Conservation (phyloP, 2,113 vertebrate genomes). For the Ameiurus melas region DNA sequence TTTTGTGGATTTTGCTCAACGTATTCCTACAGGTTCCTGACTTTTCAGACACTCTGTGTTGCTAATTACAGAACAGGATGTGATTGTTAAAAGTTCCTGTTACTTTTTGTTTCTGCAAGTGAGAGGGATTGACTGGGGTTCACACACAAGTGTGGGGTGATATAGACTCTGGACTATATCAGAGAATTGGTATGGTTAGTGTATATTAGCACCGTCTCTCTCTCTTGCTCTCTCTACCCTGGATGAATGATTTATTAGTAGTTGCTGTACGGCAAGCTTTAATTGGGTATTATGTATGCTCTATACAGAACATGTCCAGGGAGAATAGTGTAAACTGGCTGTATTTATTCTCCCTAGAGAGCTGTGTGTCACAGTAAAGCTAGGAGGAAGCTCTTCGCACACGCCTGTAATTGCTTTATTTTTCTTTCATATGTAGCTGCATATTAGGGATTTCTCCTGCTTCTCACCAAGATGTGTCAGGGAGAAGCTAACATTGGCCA, state of each 20-base stretch:
- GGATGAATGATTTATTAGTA: conserved; percentile 49
- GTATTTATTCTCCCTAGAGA: conserved; percentile 33
- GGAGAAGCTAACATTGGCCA: conserved; percentile 24
- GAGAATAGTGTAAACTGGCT: conserved; percentile 37
- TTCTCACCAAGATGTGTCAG: conserved; percentile 6
- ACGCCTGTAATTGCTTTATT: conserved; percentile 38
- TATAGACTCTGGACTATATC: background rate
- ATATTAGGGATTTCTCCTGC: conserved; percentile 36
- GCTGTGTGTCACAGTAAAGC: conserved; percentile 33
- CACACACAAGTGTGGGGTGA: background rate
- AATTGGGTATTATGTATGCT: conserved; percentile 50
- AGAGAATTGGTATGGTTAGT: background rate
- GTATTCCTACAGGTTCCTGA: background rate
- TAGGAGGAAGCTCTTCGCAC: conserved; percentile 33
- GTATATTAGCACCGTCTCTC: background rate
- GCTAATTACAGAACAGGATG: background rate
- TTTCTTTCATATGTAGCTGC: conserved; percentile 34
- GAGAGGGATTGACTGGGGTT: background rate
- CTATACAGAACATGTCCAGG: conserved; percentile 29
- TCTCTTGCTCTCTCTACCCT: background rate
- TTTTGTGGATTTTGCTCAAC: background rate
- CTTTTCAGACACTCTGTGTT: background rate
- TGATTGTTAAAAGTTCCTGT: background rate
- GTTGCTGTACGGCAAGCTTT: conserved; percentile 36
- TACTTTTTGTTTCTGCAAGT: conserved; percentile 26